A percentile compares a stretch with the other conserved stretches of the same genome.
These are phyloP conservation scores for Digitonthophagus gazella DNA, from an alignment of 2,888 invertebrate species.

Conservation along the genomic window DNA sequence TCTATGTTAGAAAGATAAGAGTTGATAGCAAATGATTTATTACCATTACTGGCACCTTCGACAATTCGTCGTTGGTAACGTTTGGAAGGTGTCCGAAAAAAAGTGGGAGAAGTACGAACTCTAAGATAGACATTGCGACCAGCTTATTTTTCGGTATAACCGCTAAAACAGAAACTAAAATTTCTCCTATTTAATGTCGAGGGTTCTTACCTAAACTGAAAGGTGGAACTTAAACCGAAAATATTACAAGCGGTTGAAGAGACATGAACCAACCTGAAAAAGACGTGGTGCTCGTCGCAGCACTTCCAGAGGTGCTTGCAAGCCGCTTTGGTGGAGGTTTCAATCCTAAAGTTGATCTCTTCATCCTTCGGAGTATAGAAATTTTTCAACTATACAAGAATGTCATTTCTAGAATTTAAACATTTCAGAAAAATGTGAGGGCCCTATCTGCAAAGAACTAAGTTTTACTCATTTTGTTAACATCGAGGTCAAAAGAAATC, in stretches of 20 bases:
- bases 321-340: conserved; percentile 86
- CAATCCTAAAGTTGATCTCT: conserved; percentile 94
- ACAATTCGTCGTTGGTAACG: conserved; percentile 63
- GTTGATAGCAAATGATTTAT: conserved; percentile 28
- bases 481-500: too few relatives aligned
- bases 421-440: too few relatives aligned
- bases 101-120: conserved; percentile 56
- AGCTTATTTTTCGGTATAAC: conserved; percentile 63
- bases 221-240: conserved; percentile 75
- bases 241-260: conserved; percentile 73
- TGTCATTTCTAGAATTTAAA: too few relatives aligned
- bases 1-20: background rate
- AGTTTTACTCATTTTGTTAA: too few relatives aligned
- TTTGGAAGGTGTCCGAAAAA: conserved; percentile 64
- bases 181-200: conserved; percentile 9
- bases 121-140: conserved; percentile 53
- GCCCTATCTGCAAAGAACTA: too few relatives aligned
- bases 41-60: conserved; percentile 56
- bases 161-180: conserved; percentile 50
- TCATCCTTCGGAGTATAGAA: too few relatives aligned
- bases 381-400: too few relatives aligned
- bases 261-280: conserved; percentile 83
- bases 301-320: conserved; percentile 96
- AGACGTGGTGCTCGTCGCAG: conserved; percentile 93
- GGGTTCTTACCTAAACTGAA: conserved; percentile 69